Evolutionary conservation across 2,888 invertebrate species (phyloP), one percentile per base, ranked within the genome.

Genomic region (Mesorhabditis belari): DNA sequence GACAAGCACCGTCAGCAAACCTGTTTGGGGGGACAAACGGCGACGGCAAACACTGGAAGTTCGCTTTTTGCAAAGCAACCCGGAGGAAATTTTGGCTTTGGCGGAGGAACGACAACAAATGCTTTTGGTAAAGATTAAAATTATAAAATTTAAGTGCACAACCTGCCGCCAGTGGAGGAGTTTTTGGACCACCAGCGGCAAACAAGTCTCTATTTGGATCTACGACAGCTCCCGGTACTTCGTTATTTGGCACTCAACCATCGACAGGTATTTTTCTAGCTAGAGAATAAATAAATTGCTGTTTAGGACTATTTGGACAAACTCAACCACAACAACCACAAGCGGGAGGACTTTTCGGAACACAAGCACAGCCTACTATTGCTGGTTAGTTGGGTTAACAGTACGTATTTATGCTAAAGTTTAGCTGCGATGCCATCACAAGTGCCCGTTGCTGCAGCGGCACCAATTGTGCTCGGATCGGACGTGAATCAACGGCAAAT

Each of bases 401-500:
- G 12, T n/a, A 35, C 44, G 2, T n/a, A n/a, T 35, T 35, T n/a
- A 35, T 35, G n/a, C 12, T 35, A 9, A 9, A 17, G 12, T 35
- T n/a, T 35, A 35, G 44, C 44, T 35, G 12, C 44, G n/a, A 35
- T 50, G 12, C 21, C 51, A 50, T n/a, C 51, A 6, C 51, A 50
- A 50, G 51, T 50, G 17, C 6, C 49, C 35, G 55, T 62, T n/a
- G 66, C 70, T 2, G 65, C 71, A 6, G 61, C 70, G 17, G 69
- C 71, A 26, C 69, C 71, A 5, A 73, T 76, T 19, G 65, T 73
- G 17, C 66, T 76, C 17, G 70, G 74, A 21, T 71, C 75, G 9
- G 74, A 76, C 59, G 69, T 73, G 6, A 61, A 66, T n/a, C 71
- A 69, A 49, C 62, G 63, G 52, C 66, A 66, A 49, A 64, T 75